A percentile compares a stretch with the other conserved stretches of the same genome.
Conservation (phyloP, 2,113 vertebrate species). For the Alosa alosa region DNA sequence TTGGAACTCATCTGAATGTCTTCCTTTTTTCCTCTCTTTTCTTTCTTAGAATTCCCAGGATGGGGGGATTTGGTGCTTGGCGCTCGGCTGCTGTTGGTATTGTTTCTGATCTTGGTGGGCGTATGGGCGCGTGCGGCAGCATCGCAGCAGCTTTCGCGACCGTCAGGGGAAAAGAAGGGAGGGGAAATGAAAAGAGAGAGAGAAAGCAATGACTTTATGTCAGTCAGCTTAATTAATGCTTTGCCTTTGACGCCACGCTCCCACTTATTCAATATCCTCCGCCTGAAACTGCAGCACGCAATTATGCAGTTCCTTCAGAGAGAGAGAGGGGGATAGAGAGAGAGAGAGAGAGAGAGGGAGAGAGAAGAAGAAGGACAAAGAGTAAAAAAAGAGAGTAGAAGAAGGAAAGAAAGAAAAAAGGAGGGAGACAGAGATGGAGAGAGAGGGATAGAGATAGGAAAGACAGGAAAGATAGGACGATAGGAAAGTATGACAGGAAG, state of each 20-base stretch:
- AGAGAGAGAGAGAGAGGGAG: not conserved
- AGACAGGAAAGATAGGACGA: too few species aligned
- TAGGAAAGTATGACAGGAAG: not conserved
- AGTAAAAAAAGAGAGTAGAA: not conserved
- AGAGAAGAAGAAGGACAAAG: not conserved
- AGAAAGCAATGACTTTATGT: not conserved
- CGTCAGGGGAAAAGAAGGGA: not conserved
- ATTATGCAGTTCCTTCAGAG: conserved; percentile 37
- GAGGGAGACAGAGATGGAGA: not conserved
- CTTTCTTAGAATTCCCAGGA: not conserved
- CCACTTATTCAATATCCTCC: conserved; percentile 21
- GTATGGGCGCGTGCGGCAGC: not conserved
- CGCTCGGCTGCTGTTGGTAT: not conserved
- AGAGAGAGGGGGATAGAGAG: conserved; percentile 6
- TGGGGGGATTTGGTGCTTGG: not conserved
- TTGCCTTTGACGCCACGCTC: not conserved
- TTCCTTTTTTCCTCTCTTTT: not conserved
- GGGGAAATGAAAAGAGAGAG: conserved; percentile 16
- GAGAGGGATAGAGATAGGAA: not conserved
- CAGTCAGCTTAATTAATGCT: not conserved
- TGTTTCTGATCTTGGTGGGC: not conserved
- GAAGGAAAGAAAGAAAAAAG: not conserved
- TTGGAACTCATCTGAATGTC: not conserved
- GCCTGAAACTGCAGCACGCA: conserved; percentile 31
- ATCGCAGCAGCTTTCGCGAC: not conserved